A percentile compares a stretch with the other conserved stretches of the same genome.
phyloP scores from a whole-genome alignment of 1,140 invertebrate species.

The Panagrolaimus sp. region DNA sequence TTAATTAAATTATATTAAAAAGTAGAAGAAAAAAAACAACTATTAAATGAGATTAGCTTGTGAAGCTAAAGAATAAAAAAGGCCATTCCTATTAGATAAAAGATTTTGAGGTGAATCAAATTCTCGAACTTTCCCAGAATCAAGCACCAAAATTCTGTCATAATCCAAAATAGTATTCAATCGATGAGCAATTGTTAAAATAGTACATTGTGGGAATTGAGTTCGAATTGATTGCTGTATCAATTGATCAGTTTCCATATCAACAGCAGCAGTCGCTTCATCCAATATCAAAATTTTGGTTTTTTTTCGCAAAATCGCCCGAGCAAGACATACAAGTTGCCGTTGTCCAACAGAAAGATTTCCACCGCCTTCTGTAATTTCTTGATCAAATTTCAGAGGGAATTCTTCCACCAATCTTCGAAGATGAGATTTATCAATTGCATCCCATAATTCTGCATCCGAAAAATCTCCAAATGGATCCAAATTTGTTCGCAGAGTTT shows the following conservation, averaged over 20 bases:
- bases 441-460: slow-evolving; percentile 70
- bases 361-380: slow-evolving; percentile 57
- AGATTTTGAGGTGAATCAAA: slow-evolving; percentile 61
- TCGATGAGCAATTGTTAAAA: slow-evolving; percentile 64
- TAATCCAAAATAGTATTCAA: slow-evolving; percentile 62
- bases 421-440: slow-evolving; percentile 69
- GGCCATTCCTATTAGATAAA: slow-evolving; percentile 27
- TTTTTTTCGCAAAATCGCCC: slow-evolving; percentile 63
- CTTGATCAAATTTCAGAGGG: slow-evolving; percentile 38
- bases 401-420: slow-evolving; percentile 52
- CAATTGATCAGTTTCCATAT: slow-evolving; percentile 62
- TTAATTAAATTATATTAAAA: too few relatives aligned
- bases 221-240: slow-evolving; percentile 61
- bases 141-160: slow-evolving; percentile 60
- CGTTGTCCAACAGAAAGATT: slow-evolving; percentile 63
- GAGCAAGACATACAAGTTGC: slow-evolving; percentile 65
- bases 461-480: slow-evolving; percentile 74
- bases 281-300: slow-evolving; percentile 62
- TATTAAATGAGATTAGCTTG: slow-evolving; percentile 9
- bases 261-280: slow-evolving; percentile 65
- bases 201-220: slow-evolving; percentile 61
- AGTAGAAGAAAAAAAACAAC: slow-evolving; percentile 3
- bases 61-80: slow-evolving; percentile 6
- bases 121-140: slow-evolving; percentile 61
- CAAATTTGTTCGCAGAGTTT: slow-evolving; percentile 75